Percentiles rank a stretch among this genome's conserved stretches.
phyloP scores from a whole-genome alignment of 2,797 vertebrate genomes.

The Micrastur ruficollis region DNA sequence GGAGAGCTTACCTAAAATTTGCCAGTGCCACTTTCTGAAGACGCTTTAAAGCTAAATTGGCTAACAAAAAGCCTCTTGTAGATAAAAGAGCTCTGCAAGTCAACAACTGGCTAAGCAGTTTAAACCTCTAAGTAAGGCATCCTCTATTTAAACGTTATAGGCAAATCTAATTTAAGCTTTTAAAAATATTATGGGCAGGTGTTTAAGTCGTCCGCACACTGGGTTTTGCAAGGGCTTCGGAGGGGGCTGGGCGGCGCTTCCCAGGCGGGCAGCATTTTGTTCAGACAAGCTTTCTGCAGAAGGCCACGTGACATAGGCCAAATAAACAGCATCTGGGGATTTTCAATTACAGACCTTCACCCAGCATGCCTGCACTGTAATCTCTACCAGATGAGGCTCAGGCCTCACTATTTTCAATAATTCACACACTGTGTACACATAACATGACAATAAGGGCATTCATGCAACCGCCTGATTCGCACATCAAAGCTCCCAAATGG shows the following conservation, averaged over 20 bases:
- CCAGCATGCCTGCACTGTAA: constrained; percentile 90
- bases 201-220: constrained; percentile 65
- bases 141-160: constrained; percentile 76
- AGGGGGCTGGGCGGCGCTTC: constrained; percentile 62
- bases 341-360: constrained; percentile 86
- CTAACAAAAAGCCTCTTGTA: constrained; percentile 73
- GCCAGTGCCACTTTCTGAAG: not conserved
- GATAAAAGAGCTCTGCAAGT: constrained; percentile 74
- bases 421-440: constrained; percentile 97
- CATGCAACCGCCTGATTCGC: constrained; percentile 92
- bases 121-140: constrained; percentile 73
- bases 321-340: constrained; percentile 93
- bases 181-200: constrained; percentile 79
- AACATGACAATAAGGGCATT: constrained; percentile 99
- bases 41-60: constrained; percentile 60
- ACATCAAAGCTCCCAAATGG: constrained; percentile 99
- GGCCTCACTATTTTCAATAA: constrained; percentile 95
- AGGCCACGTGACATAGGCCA: constrained; percentile 85
- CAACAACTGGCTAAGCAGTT: constrained; percentile 79
- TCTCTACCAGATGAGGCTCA: constrained; percentile 92
- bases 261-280: constrained; percentile 78
- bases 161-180: constrained; percentile 79
- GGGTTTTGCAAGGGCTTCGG: constrained; percentile 23
- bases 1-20: not conserved
- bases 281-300: constrained; percentile 76